Evolutionary conservation across 2,888 invertebrate species (phyloP), one percentile per base, ranked within the genome.

Genomic region (Chromoteleia sp.): DNA sequence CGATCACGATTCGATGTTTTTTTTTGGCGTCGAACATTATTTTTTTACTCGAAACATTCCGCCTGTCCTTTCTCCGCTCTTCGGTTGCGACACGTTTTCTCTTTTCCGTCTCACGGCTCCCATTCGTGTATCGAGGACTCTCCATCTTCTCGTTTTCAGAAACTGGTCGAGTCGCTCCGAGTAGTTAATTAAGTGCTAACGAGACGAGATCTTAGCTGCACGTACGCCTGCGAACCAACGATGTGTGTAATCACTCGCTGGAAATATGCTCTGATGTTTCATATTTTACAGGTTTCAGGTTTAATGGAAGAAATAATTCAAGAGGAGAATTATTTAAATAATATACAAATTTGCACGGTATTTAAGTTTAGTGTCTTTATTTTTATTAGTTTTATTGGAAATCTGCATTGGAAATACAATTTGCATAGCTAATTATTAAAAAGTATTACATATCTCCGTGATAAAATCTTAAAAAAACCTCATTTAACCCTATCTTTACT

Each of bases 111-210:
- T 45, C 30, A n/a, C 30, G 19, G 8, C 70, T 17, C 36, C 29
- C 10, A 8, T 14, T 30, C 25, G 33, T 25, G 58, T 67, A 73
- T 79, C 73, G 73, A 73, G 67, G 61, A 82, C 61, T 81, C 50
- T 84, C 79, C 85, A 86, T 87, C 86, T 85, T 88, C 85, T 84
- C 87, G 82, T 85, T 86, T 84, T 83, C 84, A 82, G 81, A 84
- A 83, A 86, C 83, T 83, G 85, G 85, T 84, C 82, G 80, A 84
- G 85, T 85, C 86, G 85, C 85, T 85, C 19, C 36, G 50, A 86
- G 85, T 86, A 87, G 88, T 89, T 90, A 89, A 90, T 90, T 90
- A 88, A 90, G 90, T 90, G 90, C 89, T 90, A 90, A 90, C 90
- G 89, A 90, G 89, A 83, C 87, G 88, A 87, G 87, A 87, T 86